Evolutionary conservation across 2,888 invertebrate genomes (phyloP).

Genomic region (Heterodera filipjevi): DNA sequence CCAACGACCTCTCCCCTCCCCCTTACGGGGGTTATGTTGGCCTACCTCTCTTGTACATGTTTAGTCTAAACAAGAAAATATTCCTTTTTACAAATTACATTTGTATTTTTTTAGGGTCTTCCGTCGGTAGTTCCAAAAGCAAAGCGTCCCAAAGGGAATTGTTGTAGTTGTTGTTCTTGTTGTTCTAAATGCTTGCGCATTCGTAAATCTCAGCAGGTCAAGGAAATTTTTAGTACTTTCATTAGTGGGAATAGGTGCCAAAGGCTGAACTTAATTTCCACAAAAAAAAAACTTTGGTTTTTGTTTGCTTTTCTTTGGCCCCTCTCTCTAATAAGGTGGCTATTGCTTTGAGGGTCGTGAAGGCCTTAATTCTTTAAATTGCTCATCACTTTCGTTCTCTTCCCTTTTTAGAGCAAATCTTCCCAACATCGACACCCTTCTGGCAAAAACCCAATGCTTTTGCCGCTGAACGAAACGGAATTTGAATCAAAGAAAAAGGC

Average conservation of each 20-base stretch:
- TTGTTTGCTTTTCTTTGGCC: no score
- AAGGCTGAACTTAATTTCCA: no score
- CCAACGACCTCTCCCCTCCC: no score
- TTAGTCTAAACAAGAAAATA: no score
- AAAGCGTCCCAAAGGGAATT: background rate
- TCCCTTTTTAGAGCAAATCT: background rate
- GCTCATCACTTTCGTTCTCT: background rate
- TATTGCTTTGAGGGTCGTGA: no score
- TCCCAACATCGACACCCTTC: conserved; percentile 75
- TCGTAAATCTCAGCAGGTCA: background rate
- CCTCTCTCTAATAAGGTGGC: no score
- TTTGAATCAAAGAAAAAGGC: conserved; percentile 77
- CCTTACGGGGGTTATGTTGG: no score
- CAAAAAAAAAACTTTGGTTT: no score
- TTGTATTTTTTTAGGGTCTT: background rate
- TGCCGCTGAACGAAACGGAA: conserved; percentile 87
- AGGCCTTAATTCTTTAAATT: background rate
- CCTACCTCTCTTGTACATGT: no score
- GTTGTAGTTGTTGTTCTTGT: background rate
- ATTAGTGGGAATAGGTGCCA: no score
- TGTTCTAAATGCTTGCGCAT: background rate
- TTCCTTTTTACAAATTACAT: no score
- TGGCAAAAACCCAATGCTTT: conserved; percentile 81
- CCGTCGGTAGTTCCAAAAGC: background rate
- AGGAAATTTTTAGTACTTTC: background rate